A percentile compares a stretch with the other conserved stretches of the same genome.
phyloP scores from a whole-genome alignment of 64 coral and sea anemone species.

The Catalaphyllia jardinei region DNA sequence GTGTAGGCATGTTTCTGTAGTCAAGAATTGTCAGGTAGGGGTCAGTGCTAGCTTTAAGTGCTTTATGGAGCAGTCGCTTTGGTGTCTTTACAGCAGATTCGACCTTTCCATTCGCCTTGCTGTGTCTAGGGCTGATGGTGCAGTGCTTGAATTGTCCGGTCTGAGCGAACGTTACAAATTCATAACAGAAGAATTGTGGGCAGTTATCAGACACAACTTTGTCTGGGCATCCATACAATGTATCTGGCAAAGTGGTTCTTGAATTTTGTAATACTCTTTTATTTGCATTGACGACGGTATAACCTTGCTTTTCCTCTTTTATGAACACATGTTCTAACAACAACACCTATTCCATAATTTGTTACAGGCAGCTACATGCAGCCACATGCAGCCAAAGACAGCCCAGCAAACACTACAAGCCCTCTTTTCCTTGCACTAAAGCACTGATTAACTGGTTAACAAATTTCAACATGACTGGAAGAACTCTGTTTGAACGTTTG shows the following conservation, averaged over 20 bases:
- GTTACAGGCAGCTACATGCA: no score
- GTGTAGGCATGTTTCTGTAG: conserved; percentile 9
- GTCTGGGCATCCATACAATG: neutral
- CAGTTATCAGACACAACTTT: neutral
- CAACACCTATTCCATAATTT: no score
- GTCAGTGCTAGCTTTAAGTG: conserved; percentile 4
- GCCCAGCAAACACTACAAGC: no score
- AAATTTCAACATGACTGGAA: no score
- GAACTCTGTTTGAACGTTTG: no score
- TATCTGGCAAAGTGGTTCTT: conserved; percentile 24
- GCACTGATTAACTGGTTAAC: no score
- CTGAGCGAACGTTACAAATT: neutral
- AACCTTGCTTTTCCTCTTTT: no score
- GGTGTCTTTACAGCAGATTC: conserved; percentile 1
- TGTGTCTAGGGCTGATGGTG: neutral
- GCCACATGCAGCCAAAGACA: no score
- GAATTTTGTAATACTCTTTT: no score
- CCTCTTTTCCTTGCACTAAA: no score
- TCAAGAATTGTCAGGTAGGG: neutral
- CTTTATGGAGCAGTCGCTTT: neutral
- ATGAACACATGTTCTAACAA: no score
- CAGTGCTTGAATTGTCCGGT: neutral
- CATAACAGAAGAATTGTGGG: neutral
- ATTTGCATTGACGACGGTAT: no score
- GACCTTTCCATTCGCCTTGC: neutral